phyloP scores from a whole-genome alignment of 2,888 invertebrate species.

The Diplolepis rosae region DNA sequence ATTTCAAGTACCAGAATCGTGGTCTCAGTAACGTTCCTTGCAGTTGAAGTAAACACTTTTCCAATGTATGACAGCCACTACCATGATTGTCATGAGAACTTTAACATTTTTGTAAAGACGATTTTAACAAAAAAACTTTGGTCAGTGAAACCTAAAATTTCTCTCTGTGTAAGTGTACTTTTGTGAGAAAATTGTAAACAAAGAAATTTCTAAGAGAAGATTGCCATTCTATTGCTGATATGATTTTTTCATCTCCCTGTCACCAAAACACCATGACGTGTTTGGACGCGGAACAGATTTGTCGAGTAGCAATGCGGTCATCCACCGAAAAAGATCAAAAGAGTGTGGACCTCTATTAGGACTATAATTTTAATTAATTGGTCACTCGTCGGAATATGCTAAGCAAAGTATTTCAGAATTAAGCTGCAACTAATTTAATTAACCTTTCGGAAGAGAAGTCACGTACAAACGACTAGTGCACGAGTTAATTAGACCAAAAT shows the following conservation, averaged over 20 bases:
- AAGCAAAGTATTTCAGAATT: neutral
- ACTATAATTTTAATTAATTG: neutral
- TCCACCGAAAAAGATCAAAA: neutral
- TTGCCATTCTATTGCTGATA: neutral
- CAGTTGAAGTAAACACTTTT: too few species aligned
- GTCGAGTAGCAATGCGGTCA: neutral
- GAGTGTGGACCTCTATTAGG: neutral
- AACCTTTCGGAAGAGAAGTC: neutral
- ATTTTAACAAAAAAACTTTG: too few species aligned
- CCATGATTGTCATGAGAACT: too few species aligned
- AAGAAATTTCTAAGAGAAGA: neutral
- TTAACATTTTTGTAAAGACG: too few species aligned
- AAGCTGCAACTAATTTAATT: slow-evolving; percentile 3
- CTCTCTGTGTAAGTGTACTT: too few species aligned
- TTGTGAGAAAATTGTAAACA: too few species aligned
- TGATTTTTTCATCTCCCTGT: neutral
- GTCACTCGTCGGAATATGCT: neutral
- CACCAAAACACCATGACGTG: neutral
- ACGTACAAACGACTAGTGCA: neutral
- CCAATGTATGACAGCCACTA: too few species aligned
- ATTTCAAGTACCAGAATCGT: too few species aligned
- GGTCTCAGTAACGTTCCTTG: too few species aligned
- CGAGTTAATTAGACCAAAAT: slow-evolving; percentile 22
- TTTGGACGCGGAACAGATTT: neutral
- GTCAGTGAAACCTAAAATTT: too few species aligned